A percentile compares a stretch with the other conserved stretches of the same genome.
phyloP scores from a whole-genome alignment of 2,888 invertebrate species.

The Phortica magna region DNA sequence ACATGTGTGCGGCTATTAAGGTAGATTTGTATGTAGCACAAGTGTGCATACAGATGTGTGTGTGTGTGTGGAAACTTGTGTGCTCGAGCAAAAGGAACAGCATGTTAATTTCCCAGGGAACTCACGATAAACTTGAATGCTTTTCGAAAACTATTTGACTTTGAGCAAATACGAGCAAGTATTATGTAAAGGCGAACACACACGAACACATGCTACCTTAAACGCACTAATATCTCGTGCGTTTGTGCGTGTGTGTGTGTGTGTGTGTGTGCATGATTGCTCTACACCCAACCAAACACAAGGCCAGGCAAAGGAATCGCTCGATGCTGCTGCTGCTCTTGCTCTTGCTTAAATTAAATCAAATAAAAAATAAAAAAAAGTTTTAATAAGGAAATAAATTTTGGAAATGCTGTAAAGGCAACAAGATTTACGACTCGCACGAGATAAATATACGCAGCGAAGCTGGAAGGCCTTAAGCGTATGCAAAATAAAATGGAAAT shows the following conservation, averaged over 20 bases:
- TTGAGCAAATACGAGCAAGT: slow-evolving; percentile 57
- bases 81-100: slow-evolving; percentile 28
- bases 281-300: slow-evolving; percentile 11
- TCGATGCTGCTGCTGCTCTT: slow-evolving; percentile 46
- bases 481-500: slow-evolving; percentile 68
- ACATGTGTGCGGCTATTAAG: neutral
- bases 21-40: neutral
- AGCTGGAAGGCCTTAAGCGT: slow-evolving; percentile 18
- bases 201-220: slow-evolving; percentile 2
- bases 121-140: slow-evolving; percentile 72
- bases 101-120: slow-evolving; percentile 73
- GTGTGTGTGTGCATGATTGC: neutral
- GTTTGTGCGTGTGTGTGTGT: neutral
- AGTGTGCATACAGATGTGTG: neutral
- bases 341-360: slow-evolving; percentile 60
- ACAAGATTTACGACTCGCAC: slow-evolving; percentile 68
- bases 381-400: slow-evolving; percentile 72
- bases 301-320: slow-evolving; percentile 10
- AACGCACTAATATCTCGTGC: neutral
- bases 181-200: slow-evolving; percentile 40
- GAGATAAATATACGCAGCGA: slow-evolving; percentile 57
- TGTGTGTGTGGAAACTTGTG: neutral
- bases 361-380: slow-evolving; percentile 60
- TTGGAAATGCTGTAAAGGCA: slow-evolving; percentile 66
- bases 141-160: slow-evolving; percentile 69